These are phyloP conservation scores for Danio rerio DNA, from an alignment of 2,113 vertebrate species.

Conservation along the genomic window DNA sequence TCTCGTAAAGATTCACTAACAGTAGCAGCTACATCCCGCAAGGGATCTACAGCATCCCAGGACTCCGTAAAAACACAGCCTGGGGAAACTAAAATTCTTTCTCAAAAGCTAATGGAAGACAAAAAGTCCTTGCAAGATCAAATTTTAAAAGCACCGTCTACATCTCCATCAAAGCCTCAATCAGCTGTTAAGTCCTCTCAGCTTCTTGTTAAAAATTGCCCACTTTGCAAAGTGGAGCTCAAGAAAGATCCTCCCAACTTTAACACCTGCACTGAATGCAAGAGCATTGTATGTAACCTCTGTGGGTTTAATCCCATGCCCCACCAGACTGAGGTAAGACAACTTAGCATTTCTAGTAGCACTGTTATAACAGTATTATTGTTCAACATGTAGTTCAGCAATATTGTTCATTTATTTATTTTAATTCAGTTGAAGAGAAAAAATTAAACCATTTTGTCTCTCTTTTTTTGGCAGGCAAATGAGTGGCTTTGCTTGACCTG, in stretches of 20 bases:
- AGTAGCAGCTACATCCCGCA: background rate
- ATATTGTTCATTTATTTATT: background rate
- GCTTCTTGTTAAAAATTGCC: constrained; percentile 37
- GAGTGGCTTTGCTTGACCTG: constrained; percentile 90
- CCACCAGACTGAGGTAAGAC: constrained; percentile 80
- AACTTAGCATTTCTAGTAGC: background rate
- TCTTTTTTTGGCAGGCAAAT: constrained; percentile 71
- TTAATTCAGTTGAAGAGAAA: background rate
- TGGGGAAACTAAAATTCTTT: constrained; percentile 12
- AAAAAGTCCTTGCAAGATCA: constrained; percentile 63
- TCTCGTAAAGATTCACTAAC: constrained; percentile 65
- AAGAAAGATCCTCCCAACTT: constrained; percentile 88
- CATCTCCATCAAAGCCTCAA: constrained; percentile 16
- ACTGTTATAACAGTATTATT: background rate
- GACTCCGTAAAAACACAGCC: background rate
- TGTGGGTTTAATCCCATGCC: constrained; percentile 97
- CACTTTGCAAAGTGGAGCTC: constrained; percentile 87
- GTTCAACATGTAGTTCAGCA: background rate
- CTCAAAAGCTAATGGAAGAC: constrained; percentile 26
- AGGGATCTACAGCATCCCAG: constrained; percentile 21
- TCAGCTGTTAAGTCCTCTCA: constrained; percentile 44
- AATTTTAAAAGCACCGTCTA: constrained; percentile 56
- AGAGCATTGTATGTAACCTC: constrained; percentile 87
- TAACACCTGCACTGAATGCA: constrained; percentile 91
- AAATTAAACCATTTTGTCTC: background rate